Evolutionary conservation across 2,888 invertebrate species (phyloP).

Genomic region (Rhamnusium bicolor): DNA sequence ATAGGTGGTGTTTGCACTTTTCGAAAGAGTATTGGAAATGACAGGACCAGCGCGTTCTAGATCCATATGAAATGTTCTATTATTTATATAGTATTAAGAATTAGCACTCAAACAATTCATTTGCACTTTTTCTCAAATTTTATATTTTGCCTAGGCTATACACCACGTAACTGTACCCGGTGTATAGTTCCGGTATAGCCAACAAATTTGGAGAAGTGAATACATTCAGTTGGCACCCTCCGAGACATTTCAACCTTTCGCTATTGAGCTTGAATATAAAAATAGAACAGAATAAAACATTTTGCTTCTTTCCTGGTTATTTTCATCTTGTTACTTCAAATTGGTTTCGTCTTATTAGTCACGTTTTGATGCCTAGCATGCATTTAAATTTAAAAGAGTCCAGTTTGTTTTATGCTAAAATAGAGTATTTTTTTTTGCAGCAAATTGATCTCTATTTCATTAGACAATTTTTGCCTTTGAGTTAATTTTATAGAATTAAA

Average conservation of each 20-base stretch:
- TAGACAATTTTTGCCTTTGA: not conserved
- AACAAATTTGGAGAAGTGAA: not conserved
- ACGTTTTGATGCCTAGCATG: not conserved
- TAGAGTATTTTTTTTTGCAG: not conserved
- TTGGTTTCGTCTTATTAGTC: not conserved
- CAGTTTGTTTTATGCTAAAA: not conserved
- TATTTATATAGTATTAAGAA: no score
- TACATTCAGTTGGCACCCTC: not conserved
- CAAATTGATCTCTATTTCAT: not conserved
- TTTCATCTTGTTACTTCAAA: conserved; percentile 4
- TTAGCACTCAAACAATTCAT: no score
- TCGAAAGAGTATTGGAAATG: no score
- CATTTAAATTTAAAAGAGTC: not conserved
- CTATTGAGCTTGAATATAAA: not conserved
- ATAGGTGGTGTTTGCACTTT: no score
- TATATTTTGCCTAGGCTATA: no score
- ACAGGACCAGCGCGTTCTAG: no score
- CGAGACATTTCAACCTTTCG: not conserved
- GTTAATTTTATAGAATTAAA: not conserved
- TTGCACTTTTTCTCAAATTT: no score
- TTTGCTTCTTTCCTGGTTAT: not conserved
- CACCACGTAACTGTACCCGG: no score
- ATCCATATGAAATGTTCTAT: no score
- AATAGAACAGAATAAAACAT: not conserved
- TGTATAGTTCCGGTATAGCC: not conserved